A percentile compares a stretch with the other conserved stretches of the same genome.
phyloP scores from a whole-genome alignment of 2,113 vertebrate species.

The Fulmarus glacialis region DNA sequence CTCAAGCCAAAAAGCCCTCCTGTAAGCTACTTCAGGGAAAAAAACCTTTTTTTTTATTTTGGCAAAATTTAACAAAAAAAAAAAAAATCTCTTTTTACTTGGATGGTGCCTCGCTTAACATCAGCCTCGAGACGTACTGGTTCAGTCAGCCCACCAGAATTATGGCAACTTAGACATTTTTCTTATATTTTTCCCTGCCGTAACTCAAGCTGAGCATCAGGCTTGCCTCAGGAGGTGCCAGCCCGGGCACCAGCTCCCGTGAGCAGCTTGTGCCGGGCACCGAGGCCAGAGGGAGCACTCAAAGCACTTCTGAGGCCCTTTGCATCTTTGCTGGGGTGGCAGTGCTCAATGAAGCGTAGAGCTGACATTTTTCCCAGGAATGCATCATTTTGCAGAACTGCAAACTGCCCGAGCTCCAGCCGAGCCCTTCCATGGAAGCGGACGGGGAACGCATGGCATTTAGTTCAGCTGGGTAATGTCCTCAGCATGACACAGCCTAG shows the following conservation, averaged over 20 bases:
- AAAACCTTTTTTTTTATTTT: neutral
- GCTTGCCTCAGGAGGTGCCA: neutral
- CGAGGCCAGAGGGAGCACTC: neutral
- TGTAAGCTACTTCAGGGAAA: neutral
- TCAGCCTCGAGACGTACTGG: neutral
- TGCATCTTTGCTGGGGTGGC: neutral
- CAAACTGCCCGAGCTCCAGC: neutral
- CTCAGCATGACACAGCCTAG: neutral
- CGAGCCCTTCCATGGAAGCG: neutral
- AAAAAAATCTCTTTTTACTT: neutral
- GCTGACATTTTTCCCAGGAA: neutral
- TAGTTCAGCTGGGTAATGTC: neutral
- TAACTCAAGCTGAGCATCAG: neutral
- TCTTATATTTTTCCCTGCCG: neutral
- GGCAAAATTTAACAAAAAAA: accelerated
- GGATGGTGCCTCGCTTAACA: neutral
- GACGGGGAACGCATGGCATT: accelerated
- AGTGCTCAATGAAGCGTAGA: neutral
- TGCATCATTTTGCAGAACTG: neutral
- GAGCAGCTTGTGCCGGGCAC: neutral
- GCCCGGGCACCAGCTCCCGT: neutral
- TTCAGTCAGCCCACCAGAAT: neutral
- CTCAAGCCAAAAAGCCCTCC: neutral
- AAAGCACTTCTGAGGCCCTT: neutral
- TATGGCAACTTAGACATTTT: neutral